Evolutionary conservation across 2,797 vertebrate species (phyloP), one percentile per base, ranked within the genome.

Genomic region (Halcyon leucocephala): DNA sequence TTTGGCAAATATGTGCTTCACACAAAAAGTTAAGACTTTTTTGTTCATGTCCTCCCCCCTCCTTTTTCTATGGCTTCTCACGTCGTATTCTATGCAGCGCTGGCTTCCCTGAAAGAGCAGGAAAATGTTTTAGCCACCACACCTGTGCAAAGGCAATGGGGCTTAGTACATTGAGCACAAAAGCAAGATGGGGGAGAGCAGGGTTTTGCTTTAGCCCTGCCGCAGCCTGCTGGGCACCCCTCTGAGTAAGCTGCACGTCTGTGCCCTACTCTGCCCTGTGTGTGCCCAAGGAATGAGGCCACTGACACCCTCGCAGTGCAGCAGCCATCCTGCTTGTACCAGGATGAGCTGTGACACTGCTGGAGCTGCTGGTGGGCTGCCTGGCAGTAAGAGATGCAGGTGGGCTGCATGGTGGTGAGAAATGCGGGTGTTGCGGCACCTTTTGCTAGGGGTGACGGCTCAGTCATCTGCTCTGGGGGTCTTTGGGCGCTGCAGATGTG

Each of bases 1-100:
- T 98, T 98, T 98, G 98, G 97, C 96, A 97, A 97, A 98, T 97
- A 93, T 92, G 96, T 96, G 93, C 97, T 97, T 98, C 97, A 93
- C 76, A 64, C 94, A 95, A 90, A 97, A 98, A 98, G 98, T 98
- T 97, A 97, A 97, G 97, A 97, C 60, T 84, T 90, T 97, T 42
- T 93, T 96, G 93, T 76, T 91, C 80, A 17, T 90, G 71, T 91
- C 55, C 51, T 84, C 66, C 78, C 67, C 10, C 49, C 55, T 33
- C 12, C 12, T 73, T 82, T 90, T 78, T 33, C 6, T 24, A 5
- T 69, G 66, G 85, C 76, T 66, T 83, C 54, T 92, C 82, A 58
- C 13, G 6, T 84, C 73, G 93, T 85, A 17, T 71, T 97, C 94
- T 70, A 14, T 41, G 91, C 67, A 76, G 44, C 0, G 21, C 67